Conservation (phyloP, 2,888 invertebrate genomes). For the Apeira syringaria region DNA sequence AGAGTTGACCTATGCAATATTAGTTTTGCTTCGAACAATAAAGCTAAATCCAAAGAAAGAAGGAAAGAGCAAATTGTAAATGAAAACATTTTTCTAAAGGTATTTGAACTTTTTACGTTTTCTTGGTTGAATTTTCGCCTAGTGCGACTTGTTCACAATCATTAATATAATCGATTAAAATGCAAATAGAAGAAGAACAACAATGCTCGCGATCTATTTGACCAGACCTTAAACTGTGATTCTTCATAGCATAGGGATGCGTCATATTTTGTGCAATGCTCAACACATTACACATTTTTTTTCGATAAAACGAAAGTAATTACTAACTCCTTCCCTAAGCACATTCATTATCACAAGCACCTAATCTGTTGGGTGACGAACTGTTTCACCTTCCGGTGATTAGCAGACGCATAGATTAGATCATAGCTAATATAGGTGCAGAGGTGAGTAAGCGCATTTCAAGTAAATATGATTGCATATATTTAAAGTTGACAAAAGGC, state of each 20-base stretch:
- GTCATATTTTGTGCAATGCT: background rate
- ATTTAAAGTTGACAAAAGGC: constrained; percentile 2
- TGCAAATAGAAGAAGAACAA: too few relatives aligned
- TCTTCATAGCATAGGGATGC: too few relatives aligned
- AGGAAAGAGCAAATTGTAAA: too few relatives aligned
- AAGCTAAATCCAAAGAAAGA: too few relatives aligned
- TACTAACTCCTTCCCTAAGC: background rate
- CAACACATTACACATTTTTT: background rate
- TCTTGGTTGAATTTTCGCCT: too few relatives aligned
- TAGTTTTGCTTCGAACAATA: too few relatives aligned
- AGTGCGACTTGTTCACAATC: too few relatives aligned
- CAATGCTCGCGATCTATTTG: too few relatives aligned
- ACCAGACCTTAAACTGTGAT: constrained; percentile 26
- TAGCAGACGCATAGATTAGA: background rate
- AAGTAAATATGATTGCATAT: constrained; percentile 23
- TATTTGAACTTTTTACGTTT: too few relatives aligned
- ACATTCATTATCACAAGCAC: background rate
- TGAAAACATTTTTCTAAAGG: too few relatives aligned
- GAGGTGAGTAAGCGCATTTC: constrained; percentile 39
- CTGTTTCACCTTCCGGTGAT: background rate
- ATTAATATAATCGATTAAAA: too few relatives aligned
- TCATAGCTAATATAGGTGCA: background rate
- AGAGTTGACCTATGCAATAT: too few relatives aligned
- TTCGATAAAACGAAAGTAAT: background rate
- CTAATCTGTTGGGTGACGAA: background rate